Conservation (phyloP, 1,140 invertebrate species). For the Cyclina sinensis region DNA sequence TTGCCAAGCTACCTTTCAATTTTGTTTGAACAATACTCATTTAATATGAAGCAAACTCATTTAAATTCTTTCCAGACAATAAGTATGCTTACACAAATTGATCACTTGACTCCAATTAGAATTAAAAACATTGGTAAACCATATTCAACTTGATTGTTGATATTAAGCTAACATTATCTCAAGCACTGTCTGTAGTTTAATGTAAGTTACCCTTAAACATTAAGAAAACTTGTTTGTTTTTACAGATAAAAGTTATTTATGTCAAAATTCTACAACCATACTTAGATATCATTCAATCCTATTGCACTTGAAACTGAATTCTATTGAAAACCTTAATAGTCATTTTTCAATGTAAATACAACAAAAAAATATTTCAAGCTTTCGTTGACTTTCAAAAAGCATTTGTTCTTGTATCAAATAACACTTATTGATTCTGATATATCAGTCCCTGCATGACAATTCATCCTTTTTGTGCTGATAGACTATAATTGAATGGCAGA, state of each 20-base stretch:
- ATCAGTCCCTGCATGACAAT: not conserved
- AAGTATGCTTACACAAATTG: not conserved
- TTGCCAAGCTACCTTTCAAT: not conserved
- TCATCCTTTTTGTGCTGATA: not conserved
- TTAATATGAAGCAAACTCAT: no score
- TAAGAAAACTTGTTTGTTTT: conserved; percentile 39
- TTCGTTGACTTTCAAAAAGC: not conserved
- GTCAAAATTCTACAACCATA: not conserved
- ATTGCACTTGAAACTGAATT: not conserved
- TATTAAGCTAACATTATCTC: not conserved
- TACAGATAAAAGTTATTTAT: not conserved
- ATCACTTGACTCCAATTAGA: conserved; percentile 30
- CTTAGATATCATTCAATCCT: not conserved
- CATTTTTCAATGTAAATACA: not conserved
- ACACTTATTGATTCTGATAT: not conserved
- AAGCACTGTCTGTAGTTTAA: not conserved
- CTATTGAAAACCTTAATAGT: not conserved
- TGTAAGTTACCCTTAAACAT: conserved; percentile 13
- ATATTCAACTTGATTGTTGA: not conserved
- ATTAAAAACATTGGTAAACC: not conserved
- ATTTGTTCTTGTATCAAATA: conserved; percentile 4
- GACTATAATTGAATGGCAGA: not conserved
- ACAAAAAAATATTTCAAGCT: not conserved
- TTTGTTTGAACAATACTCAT: no score
- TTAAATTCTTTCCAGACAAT: not conserved